Base-by-base conservation (phyloP, 2,888 invertebrate species). In the Prosopocoilus inquinatus region DNA sequence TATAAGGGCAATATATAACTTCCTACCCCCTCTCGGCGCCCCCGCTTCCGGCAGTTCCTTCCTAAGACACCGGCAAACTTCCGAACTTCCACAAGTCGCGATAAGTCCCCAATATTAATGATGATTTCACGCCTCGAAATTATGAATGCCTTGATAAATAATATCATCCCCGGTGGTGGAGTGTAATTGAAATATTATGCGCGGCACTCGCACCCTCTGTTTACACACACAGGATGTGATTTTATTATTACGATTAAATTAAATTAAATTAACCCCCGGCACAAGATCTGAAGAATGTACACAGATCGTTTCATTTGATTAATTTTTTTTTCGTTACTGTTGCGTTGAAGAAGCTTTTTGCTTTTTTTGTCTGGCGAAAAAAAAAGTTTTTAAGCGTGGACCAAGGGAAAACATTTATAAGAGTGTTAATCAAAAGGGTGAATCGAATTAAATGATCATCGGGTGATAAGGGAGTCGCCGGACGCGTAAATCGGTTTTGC, bases 401-500 rank as follows among this genome's bases (percentile, higher is more conserved):
- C 4, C 20, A 20, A n/a, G 20, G 20, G 20, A 20, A 20, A 20
- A 20, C 20, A 28, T 28, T 28, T 28, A 28, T 28, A 28, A 28
- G 7, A 28, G 41, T 16, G 13, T 41, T 36, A 36, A 41, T 41
- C 41, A 15, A 41, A 41, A 41, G 41, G 12, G n/a, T 41, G 41
- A 41, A 41, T 41, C 12, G 16, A 41, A 41, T 41, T 41, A 41
- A 41, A 41, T 41, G 16, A 41, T 41, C 7, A 36, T 45, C 12
- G 43, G 48, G 36, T 52, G 56, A 56, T 56, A 56, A 56, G 56
- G 56, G 52, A 51, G 51, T 56, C 61, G 63, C 67, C 68, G 70
- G 69, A 68, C 64, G 67, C 59, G 69, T 70, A 61, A 72, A 71
- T 72, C 71, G 70, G 69, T 73, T 71, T 70, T 70, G 68, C 70